Evolutionary conservation across 2,888 invertebrate genomes (phyloP), one percentile per base, ranked within the genome.

Genomic region (Blomia tropicalis): DNA sequence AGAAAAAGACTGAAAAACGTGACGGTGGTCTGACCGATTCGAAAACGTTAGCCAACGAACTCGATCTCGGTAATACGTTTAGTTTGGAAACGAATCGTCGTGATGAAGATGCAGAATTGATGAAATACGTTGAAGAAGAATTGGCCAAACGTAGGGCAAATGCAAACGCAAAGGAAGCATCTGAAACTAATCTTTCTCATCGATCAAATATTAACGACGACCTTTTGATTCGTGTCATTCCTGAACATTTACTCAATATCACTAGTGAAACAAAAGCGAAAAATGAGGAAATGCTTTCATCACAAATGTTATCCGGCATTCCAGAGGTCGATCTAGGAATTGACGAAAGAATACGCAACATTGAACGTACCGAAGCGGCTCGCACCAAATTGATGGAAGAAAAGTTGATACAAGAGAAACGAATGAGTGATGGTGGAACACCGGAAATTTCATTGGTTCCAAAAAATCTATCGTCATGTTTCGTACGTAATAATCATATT

Each of bases 281-380:
- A 71, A 92, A 89, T 1, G 96, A 98, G 75, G 98, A 98, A 77
- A 95, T 98, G 91, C 81, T 99, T 70, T 96, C 96, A 2, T 95
- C 96, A 79, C 96, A 98, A 79, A 99, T 98, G 98, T 78, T 99
- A 3, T 95, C 91, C 72, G 98, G 98, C 41, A 98, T 99, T 68
- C 98, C 98, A 0, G 98, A 99, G 78, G 90, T 99, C 0, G 96
- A 99, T 76, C 79, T 99, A 60, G 98, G 98, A n/a, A 93, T 99
- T 69, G 92, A 95, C 81, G 92, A 92, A 0, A 95, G 98, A 78
- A 98, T 99, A 66, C 84, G 84, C 71, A 99, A 98, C 73, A 98
- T 99, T 69, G 93, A 98, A 79, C 92, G 93, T 0, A 99, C 98
- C 0, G 98, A 99, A 75, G 93, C 92, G 71, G 95, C 96, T 1